Conservation (phyloP, 1,140 invertebrate species). For the Lepidotrigona ventralis region DNA sequence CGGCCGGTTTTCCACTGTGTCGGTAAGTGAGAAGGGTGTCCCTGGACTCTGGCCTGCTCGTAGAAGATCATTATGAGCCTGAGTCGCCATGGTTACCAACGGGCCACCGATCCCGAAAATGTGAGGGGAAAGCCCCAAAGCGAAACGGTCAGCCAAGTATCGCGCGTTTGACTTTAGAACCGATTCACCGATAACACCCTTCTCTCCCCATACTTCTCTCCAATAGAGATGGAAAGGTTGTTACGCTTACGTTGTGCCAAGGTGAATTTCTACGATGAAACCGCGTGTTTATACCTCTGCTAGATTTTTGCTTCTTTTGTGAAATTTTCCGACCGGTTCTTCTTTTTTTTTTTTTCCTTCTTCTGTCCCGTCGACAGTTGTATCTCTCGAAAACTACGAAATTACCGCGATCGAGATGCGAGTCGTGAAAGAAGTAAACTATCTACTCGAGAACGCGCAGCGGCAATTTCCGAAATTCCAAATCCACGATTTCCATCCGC, state of each 20-base stretch:
- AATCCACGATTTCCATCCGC: not conserved
- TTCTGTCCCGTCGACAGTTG: too few relatives aligned
- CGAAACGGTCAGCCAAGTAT: constrained; percentile 77
- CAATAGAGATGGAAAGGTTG: constrained; percentile 58
- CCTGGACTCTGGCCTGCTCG: constrained; percentile 64
- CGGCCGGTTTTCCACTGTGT: constrained; percentile 72
- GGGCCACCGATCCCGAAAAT: constrained; percentile 66
- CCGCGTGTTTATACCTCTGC: not conserved
- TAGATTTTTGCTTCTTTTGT: not conserved
- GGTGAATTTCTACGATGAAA: not conserved
- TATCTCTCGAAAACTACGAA: not conserved
- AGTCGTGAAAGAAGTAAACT: too few relatives aligned
- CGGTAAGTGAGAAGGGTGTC: constrained; percentile 76
- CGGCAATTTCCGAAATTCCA: not conserved
- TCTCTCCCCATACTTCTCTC: constrained; percentile 21
- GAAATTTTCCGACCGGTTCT: not conserved
- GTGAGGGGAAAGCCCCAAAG: constrained; percentile 66
- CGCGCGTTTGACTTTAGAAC: constrained; percentile 77
- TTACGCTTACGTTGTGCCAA: constrained; percentile 68
- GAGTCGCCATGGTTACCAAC: constrained; percentile 78
- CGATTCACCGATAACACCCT: constrained; percentile 56
- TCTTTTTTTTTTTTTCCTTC: too few relatives aligned
- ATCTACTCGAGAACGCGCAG: not conserved
- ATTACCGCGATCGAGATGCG: too few relatives aligned
- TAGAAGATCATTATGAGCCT: constrained; percentile 79